Evolutionary conservation across 1,140 invertebrate species (phyloP).

Genomic region (Pogonus chalceus): DNA sequence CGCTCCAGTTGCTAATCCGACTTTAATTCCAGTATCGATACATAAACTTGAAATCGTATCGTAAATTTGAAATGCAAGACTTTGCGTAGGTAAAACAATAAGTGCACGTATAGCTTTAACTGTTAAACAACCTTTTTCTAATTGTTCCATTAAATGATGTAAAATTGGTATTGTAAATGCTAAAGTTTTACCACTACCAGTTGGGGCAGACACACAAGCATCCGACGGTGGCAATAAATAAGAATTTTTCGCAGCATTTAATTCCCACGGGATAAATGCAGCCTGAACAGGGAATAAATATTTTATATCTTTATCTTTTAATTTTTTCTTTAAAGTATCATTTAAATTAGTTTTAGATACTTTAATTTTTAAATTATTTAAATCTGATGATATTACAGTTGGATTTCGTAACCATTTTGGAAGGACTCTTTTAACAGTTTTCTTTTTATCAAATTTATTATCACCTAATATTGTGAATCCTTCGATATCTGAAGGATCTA

Average conservation of each 20-base stretch:
- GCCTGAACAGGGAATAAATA: constrained; percentile 84
- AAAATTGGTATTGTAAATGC: constrained; percentile 89
- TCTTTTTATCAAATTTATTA: no score
- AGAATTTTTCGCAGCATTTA: constrained; percentile 50
- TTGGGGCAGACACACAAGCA: constrained; percentile 94
- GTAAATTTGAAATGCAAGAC: constrained; percentile 82
- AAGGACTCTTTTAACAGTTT: no score
- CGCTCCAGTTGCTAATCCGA: constrained; percentile 63
- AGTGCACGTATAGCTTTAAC: constrained; percentile 64
- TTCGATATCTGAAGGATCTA: no score
- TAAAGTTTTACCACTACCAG: constrained; percentile 95
- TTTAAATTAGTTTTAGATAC: constrained; percentile 53
- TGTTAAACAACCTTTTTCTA: constrained; percentile 23
- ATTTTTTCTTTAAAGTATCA: constrained; percentile 46
- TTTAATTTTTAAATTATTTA: constrained; percentile 47
- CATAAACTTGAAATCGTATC: constrained; percentile 71
- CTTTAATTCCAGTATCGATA: constrained; percentile 57
- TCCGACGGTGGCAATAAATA: constrained; percentile 63
- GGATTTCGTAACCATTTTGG: constrained; percentile 82
- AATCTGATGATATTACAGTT: constrained; percentile 57
- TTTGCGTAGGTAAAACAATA: constrained; percentile 83
- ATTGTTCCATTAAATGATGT: constrained; percentile 49
- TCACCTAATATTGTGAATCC: no score
- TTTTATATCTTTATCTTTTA: constrained; percentile 62
- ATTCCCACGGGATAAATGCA: constrained; percentile 70